Base-by-base conservation (phyloP, 2,797 vertebrate species). In the Phataginus tetradactyla region DNA sequence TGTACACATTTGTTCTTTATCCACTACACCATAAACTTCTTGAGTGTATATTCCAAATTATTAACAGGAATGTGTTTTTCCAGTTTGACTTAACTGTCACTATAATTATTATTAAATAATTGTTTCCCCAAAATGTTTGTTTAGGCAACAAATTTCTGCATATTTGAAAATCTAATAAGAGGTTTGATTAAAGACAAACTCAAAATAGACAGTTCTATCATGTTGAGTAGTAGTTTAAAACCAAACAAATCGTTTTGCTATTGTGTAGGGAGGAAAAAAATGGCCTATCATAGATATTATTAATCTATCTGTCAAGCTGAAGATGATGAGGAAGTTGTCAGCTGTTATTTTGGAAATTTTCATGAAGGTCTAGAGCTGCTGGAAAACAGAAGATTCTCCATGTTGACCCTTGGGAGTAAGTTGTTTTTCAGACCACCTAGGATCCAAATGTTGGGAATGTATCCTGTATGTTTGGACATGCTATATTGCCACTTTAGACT, bases 131-230 rank as follows among this genome's bases (percentile, higher is more conserved):
- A 88, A 85, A 90, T 64, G 10, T 80, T 89, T 94, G 29, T 78
- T 92, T 83, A 74, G 20, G 34, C 12, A 86, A 94, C 53, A 94
- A 27, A 94, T 95, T 69, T 94, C 61, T 92, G 25, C 61, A 66
- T 94, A 64, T 87, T 91, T 59, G 32, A 83, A 95, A 96, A 87
- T 20, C 39, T 90, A 77, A 93, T 68, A 79, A 93, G 91, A 91
- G 32, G 8, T 91, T 87, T 96, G 23, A 49, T 34, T 91, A 53
- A 86, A 74, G 1, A 14, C 64, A 72, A 17, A 49, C 21, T 94
- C 64, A 71, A 86, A 83, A 49, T 81, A 90, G 45, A 66, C 68
- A 95, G 57, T 32, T n/a, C 9, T 72, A 45, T 27, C 23, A 55
- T 61, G 45, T 11, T 29, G 34, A 78, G 20, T n/a, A 57, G 69